Evolutionary conservation across 2,797 vertebrate species (phyloP).

Genomic region (Erpetoichthys calabaricus): DNA sequence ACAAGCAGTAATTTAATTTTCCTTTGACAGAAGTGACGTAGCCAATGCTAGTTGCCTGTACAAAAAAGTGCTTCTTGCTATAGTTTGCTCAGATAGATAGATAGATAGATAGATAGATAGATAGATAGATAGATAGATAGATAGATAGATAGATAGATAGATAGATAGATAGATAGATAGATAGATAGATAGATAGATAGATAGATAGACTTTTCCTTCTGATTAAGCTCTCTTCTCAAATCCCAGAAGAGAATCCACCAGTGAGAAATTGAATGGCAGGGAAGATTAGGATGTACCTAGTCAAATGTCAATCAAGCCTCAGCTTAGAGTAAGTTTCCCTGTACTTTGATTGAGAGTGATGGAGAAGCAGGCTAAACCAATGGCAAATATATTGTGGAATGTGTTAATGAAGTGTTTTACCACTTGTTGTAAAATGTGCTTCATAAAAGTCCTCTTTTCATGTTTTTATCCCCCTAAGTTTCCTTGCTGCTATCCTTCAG

Average conservation of each 20-base stretch:
- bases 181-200: conserved; percentile 3
- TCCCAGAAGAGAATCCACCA: conserved; percentile 1
- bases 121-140: too few species aligned
- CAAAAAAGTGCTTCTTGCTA: too few species aligned
- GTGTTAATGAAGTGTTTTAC: conserved; percentile 10
- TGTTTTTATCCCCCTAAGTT: too few species aligned
- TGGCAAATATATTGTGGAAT: conserved; percentile 4
- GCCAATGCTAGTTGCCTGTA: not conserved
- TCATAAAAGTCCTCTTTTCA: too few species aligned
- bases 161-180: too few species aligned
- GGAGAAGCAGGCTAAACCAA: conserved; percentile 6
- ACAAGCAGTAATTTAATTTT: not conserved
- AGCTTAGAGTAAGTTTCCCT: not conserved
- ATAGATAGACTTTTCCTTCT: conserved; percentile 29
- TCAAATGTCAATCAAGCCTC: conserved; percentile 1
- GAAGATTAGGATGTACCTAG: conserved; percentile 6
- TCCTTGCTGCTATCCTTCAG: too few species aligned
- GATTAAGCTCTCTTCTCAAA: conserved; percentile 3
- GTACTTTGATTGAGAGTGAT: conserved; percentile 9
- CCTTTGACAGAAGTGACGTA: not conserved
- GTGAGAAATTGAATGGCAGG: conserved; percentile 5
- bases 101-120: too few species aligned
- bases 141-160: too few species aligned
- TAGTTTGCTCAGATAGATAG: too few species aligned
- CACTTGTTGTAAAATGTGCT: too few species aligned